phyloP scores from a whole-genome alignment of 2,113 vertebrate genomes.

The Dolichallabes microphthalmus region DNA sequence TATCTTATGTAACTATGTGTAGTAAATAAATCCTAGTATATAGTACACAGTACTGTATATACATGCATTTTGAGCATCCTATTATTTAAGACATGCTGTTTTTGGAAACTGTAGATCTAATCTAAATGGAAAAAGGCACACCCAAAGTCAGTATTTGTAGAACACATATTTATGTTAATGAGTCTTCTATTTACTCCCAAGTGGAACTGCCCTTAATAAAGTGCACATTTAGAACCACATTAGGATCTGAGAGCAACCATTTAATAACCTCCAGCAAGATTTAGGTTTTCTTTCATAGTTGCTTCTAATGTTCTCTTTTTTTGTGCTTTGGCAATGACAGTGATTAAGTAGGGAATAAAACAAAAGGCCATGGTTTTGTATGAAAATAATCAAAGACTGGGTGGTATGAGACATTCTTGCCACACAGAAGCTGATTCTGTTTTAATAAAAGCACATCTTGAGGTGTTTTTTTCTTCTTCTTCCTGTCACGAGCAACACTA shows the following conservation, averaged over 20 bases:
- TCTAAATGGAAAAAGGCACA: background rate
- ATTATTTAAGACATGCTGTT: background rate
- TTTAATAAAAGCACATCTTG: background rate
- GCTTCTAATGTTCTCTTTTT: background rate
- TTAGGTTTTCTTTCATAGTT: background rate
- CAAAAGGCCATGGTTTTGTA: background rate
- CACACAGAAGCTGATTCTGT: background rate
- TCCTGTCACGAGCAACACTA: background rate
- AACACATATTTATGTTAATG: background rate
- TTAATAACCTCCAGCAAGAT: constrained; percentile 1
- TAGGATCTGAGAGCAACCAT: background rate
- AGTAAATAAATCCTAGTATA: background rate
- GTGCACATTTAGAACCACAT: background rate
- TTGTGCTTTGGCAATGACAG: background rate
- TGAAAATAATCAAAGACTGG: background rate
- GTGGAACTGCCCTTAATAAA: background rate
- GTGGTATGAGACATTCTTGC: background rate
- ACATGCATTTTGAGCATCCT: background rate
- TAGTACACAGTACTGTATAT: background rate
- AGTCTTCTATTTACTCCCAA: background rate
- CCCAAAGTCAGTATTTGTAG: background rate
- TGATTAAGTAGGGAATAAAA: background rate
- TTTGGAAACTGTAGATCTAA: background rate
- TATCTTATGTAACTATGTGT: background rate
- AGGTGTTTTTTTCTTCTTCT: background rate